Conservation (phyloP, 1,140 invertebrate genomes). For the Ceratosolen solmsi region DNA sequence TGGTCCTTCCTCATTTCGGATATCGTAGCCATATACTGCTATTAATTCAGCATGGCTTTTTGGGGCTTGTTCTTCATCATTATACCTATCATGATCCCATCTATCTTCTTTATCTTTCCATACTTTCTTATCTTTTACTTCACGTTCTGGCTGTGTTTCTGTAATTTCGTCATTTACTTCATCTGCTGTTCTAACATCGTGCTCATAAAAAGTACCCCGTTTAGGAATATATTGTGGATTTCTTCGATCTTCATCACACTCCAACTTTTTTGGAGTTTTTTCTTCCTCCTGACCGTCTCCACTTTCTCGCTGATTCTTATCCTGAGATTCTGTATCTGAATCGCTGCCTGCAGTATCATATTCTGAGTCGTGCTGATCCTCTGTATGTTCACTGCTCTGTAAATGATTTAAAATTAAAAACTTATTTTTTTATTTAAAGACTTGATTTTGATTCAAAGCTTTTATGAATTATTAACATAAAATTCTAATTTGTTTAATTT, state of each 20-base stretch:
- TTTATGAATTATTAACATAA: no score
- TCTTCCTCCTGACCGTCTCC: constrained; percentile 78
- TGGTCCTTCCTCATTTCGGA: constrained; percentile 91
- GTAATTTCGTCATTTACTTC: constrained; percentile 71
- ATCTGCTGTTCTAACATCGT: constrained; percentile 90
- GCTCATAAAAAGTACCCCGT: constrained; percentile 96
- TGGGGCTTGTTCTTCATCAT: constrained; percentile 86
- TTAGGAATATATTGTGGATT: constrained; percentile 98
- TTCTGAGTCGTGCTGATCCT: constrained; percentile 72
- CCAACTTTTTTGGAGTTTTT: constrained; percentile 80
- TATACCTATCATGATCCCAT: constrained; percentile 94
- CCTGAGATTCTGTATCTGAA: constrained; percentile 68
- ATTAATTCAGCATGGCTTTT: constrained; percentile 91
- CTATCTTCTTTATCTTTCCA: constrained; percentile 80
- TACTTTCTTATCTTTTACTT: constrained; percentile 75
- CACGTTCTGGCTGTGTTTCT: constrained; percentile 68
- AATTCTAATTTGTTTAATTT: no score
- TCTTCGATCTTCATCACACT: constrained; percentile 94
- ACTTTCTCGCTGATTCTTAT: constrained; percentile 72
- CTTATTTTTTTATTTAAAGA: background rate
- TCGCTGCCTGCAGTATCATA: constrained; percentile 74
- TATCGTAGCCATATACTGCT: constrained; percentile 94
- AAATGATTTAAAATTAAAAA: constrained; percentile 39
- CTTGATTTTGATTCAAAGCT: no score
- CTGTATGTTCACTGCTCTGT: constrained; percentile 72